A percentile compares a stretch with the other conserved stretches of the same genome.
phyloP scores from a whole-genome alignment of 2,888 invertebrate species.

The Panorpa germanica region DNA sequence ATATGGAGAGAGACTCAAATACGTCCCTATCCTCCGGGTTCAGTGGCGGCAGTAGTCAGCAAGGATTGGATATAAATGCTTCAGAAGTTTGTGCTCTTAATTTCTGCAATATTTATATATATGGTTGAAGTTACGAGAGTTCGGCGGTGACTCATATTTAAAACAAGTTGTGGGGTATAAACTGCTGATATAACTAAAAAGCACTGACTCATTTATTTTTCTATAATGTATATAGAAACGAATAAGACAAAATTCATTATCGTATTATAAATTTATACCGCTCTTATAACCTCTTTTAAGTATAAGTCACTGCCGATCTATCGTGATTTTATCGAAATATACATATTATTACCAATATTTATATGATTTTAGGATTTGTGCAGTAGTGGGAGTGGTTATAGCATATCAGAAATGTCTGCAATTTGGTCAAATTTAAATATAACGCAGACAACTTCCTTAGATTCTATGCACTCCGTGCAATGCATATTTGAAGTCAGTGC shows the following conservation, averaged over 20 bases:
- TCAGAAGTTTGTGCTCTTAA: not conserved
- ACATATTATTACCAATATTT: not conserved
- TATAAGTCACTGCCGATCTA: no score
- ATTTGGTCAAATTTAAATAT: constrained; percentile 21
- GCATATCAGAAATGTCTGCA: constrained; percentile 22
- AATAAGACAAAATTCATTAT: no score
- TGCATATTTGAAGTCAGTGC: constrained; percentile 33
- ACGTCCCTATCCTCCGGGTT: constrained; percentile 15
- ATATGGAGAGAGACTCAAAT: constrained; percentile 15
- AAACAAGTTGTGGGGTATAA: no score
- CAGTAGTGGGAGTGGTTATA: constrained; percentile 17
- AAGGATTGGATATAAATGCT: constrained; percentile 2
- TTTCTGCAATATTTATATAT: no score
- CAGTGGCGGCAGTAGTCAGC: constrained; percentile 12
- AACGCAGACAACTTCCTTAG: constrained; percentile 21
- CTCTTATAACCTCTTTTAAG: no score
- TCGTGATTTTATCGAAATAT: not conserved
- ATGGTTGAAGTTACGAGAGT: no score
- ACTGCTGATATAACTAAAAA: no score
- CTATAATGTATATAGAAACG: no score
- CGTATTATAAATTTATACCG: no score
- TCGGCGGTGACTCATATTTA: no score
- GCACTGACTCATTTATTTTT: no score
- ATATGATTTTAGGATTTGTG: constrained; percentile 14
- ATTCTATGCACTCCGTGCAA: constrained; percentile 27